Percentiles rank a stretch among this genome's conserved stretches.
Conservation (phyloP, 2,113 vertebrate genomes). For the Axis porcinus region DNA sequence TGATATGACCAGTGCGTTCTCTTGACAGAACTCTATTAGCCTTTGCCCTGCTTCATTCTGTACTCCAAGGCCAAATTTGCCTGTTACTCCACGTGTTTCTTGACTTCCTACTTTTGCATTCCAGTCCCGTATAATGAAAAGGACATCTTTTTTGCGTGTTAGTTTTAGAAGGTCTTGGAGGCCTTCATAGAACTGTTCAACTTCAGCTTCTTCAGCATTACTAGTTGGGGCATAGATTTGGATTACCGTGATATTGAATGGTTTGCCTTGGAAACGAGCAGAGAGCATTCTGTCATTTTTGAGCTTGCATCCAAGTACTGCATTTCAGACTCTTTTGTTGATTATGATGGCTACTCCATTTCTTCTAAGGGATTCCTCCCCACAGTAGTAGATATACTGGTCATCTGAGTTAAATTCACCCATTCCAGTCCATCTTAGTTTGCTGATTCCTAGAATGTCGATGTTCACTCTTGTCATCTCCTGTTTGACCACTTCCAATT, state of each 20-base stretch:
- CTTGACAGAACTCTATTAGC: neutral
- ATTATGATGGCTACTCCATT: neutral
- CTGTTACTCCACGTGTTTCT: too few relatives aligned
- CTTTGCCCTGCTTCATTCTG: neutral
- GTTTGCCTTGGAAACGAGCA: neutral
- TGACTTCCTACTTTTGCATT: neutral
- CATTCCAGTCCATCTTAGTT: neutral
- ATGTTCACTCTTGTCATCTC: neutral
- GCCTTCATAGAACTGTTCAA: neutral
- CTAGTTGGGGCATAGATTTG: fast-evolving
- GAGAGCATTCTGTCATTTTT: neutral
- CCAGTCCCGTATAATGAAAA: neutral
- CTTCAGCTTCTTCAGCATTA: neutral
- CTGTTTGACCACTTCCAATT: neutral
- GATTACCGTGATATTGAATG: neutral
- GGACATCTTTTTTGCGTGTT: neutral
- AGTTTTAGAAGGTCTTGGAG: neutral
- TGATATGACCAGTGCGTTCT: neutral
- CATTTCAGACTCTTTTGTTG: neutral
- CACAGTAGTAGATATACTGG: neutral
- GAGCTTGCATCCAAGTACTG: neutral
- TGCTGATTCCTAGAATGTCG: neutral
- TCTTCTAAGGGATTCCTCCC: neutral
- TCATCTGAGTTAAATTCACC: neutral
- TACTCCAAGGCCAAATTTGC: too few relatives aligned